These are phyloP conservation scores for Hyperoplus lanceolatus DNA, from an alignment of 2,797 vertebrate genomes.

Conservation along the genomic window DNA sequence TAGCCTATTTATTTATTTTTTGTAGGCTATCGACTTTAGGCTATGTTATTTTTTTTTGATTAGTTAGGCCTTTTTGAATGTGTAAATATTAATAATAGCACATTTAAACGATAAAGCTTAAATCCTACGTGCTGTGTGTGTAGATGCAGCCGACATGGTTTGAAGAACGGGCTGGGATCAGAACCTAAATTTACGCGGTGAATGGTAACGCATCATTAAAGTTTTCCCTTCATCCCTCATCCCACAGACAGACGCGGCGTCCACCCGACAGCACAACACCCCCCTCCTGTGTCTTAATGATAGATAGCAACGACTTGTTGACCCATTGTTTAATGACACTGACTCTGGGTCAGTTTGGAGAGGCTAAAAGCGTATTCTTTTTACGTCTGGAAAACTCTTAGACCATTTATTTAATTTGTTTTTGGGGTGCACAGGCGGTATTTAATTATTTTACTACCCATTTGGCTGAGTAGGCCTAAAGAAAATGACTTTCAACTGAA, in stretches of 20 bases:
- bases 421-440: no score
- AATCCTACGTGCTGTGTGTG: no score
- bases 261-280: slow-evolving; percentile 73
- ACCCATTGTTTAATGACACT: neutral
- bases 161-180: neutral
- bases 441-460: no score
- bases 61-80: no score
- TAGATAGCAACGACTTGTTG: slow-evolving; percentile 67
- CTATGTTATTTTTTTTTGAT: no score
- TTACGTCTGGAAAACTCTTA: neutral
- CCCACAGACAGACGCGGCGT: slow-evolving; percentile 10
- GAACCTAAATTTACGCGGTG: slow-evolving; percentile 43
- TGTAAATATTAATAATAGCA: no score
- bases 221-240: slow-evolving; percentile 44
- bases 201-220: slow-evolving; percentile 51
- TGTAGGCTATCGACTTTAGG: no score
- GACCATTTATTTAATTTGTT: neutral
- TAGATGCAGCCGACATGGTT: neutral
- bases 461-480: neutral
- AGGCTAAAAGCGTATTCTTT: neutral
- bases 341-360: neutral
- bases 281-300: slow-evolving; percentile 81
- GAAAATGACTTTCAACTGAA: neutral
- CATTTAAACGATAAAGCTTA: no score
- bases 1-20: no score